phyloP scores from a whole-genome alignment of 2,888 invertebrate genomes.

The Arrhopalites spinosus region DNA sequence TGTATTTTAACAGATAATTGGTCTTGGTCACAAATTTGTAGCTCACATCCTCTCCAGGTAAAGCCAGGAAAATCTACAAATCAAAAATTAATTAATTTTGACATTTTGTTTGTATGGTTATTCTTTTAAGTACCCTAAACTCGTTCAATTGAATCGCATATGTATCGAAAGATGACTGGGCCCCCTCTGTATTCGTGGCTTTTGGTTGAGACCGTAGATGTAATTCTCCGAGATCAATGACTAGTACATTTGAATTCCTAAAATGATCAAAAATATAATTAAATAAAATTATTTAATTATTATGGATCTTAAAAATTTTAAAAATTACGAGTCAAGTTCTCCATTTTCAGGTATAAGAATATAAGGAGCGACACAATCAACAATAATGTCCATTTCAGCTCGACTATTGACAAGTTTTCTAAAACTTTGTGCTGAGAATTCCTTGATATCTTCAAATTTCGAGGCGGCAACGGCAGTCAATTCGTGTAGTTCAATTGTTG shows the following conservation, averaged over 20 bases:
- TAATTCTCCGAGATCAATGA: conserved; percentile 79
- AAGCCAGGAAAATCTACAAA: conserved; percentile 67
- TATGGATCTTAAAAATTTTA: neutral
- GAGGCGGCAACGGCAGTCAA: conserved; percentile 85
- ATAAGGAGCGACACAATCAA: conserved; percentile 85
- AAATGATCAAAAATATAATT: conserved; percentile 7
- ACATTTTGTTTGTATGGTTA: too few species aligned
- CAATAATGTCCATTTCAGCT: conserved; percentile 63
- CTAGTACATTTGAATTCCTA: conserved; percentile 67
- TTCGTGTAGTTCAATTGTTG: neutral
- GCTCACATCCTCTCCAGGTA: conserved; percentile 77
- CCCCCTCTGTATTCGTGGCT: neutral
- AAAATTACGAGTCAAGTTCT: conserved; percentile 68
- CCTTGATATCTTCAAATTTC: conserved; percentile 82
- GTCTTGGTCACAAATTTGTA: conserved; percentile 65
- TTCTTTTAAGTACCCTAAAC: conserved; percentile 85
- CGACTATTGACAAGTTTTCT: conserved; percentile 82
- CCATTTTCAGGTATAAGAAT: conserved; percentile 86
- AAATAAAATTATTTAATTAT: neutral
- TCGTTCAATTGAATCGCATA: conserved; percentile 79
- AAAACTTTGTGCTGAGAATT: conserved; percentile 88
- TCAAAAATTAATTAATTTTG: neutral
- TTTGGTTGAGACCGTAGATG: conserved; percentile 36
- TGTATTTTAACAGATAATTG: conserved; percentile 71
- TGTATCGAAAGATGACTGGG: conserved; percentile 76